phyloP scores from a whole-genome alignment of 2,888 invertebrate genomes.

The Cheilosia grossa region DNA sequence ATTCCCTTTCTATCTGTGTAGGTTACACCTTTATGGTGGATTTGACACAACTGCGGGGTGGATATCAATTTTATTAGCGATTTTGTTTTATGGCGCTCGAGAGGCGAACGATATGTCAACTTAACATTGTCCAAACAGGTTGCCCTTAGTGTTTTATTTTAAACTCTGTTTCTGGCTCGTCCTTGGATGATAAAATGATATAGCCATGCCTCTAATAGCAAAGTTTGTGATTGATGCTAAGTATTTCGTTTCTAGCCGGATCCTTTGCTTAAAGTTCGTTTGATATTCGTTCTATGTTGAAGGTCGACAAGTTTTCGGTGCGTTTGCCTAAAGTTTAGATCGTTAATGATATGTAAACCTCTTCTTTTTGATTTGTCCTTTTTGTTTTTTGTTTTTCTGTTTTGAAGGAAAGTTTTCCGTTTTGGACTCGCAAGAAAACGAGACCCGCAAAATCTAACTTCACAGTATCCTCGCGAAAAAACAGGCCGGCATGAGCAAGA shows the following conservation, averaged over 20 bases:
- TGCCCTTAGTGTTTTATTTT: conserved; percentile 30
- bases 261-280: conserved; percentile 3
- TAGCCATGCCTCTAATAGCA: neutral
- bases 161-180: neutral
- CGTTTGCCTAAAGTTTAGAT: conserved; percentile 63
- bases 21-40: conserved; percentile 49
- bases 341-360: conserved; percentile 74
- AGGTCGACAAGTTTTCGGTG: conserved; percentile 32
- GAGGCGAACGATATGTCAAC: conserved; percentile 39
- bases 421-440: conserved; percentile 30
- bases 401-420: conserved; percentile 48
- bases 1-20: conserved; percentile 44
- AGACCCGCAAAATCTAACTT: neutral
- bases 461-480: conserved; percentile 30
- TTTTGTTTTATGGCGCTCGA: conserved; percentile 46
- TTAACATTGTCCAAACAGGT: conserved; percentile 51
- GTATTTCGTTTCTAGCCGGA: conserved; percentile 29
- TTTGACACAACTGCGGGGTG: neutral
- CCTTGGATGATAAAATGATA: conserved; percentile 16
- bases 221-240: conserved; percentile 48
- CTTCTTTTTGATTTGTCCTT: conserved; percentile 9
- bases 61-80: conserved; percentile 58
- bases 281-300: neutral
- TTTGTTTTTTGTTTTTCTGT: conserved; percentile 8
- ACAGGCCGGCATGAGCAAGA: conserved; percentile 37